These are phyloP conservation scores for Dicycla oo DNA, from an alignment of 2,888 invertebrate species.

Conservation along the genomic window DNA sequence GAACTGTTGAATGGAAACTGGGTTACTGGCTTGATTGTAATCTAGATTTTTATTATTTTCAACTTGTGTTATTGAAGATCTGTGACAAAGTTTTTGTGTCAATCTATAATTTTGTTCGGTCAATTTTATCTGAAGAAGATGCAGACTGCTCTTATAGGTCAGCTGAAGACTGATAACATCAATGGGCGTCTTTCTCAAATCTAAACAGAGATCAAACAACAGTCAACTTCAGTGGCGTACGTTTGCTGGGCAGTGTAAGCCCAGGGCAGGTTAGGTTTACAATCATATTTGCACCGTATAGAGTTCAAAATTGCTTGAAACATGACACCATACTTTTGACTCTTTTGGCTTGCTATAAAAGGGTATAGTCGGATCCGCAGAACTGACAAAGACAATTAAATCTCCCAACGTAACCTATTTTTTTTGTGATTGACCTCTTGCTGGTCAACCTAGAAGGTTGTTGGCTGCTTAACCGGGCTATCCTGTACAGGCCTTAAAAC, in stretches of 20 bases:
- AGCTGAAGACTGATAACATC: too few species aligned
- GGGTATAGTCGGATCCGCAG: too few species aligned
- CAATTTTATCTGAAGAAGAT: neutral
- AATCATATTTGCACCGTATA: neutral
- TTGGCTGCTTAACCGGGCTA: too few species aligned
- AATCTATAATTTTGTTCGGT: neutral
- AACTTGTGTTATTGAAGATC: neutral
- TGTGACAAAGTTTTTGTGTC: neutral
- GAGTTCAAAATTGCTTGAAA: neutral
- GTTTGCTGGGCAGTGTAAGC: too few species aligned
- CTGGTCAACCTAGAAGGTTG: too few species aligned
- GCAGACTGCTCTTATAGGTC: neutral
- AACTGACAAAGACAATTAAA: too few species aligned
- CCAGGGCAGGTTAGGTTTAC: neutral
- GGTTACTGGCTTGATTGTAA: conserved; percentile 16
- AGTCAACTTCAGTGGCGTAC: too few species aligned
- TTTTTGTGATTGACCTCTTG: too few species aligned
- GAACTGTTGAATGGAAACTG: conserved; percentile 9
- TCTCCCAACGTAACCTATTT: too few species aligned
- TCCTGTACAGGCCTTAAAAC: too few species aligned
- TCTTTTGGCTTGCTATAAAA: too few species aligned
- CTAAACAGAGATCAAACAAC: neutral
- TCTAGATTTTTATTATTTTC: conserved; percentile 8
- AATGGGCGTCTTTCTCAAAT: neutral
- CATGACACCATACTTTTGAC: neutral